Percentiles rank a stretch among this genome's conserved stretches.
phyloP scores from a whole-genome alignment of 30 jellyfish, hydroid and myxozoan species.

The Mastigias papua region DNA sequence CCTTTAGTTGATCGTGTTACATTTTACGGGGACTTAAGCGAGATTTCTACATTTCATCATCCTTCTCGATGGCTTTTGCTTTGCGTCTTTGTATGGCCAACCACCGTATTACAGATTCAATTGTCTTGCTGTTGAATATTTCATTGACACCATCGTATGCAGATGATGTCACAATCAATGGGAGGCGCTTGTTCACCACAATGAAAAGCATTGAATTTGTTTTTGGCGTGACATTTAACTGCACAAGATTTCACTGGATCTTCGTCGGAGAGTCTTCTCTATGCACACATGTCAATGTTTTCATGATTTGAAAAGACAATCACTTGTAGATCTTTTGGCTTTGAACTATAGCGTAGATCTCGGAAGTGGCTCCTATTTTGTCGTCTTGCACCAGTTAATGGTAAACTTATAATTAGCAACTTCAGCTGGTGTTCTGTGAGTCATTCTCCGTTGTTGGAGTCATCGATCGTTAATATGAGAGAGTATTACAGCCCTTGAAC shows the following conservation, averaged over 20 bases:
- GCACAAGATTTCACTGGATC: slow-evolving; percentile 21
- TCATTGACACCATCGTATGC: not conserved
- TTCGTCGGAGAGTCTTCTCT: not conserved
- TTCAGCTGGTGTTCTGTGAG: too few species aligned
- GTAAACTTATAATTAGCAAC: too few species aligned
- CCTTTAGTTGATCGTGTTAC: too few species aligned
- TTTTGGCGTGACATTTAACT: not conserved
- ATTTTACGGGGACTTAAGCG: too few species aligned
- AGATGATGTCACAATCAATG: not conserved
- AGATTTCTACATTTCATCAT: not conserved
- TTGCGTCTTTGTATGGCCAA: slow-evolving; percentile 6
- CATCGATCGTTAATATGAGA: too few species aligned
- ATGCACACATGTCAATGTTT: not conserved
- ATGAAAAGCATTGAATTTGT: slow-evolving; percentile 10
- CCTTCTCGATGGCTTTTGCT: slow-evolving; percentile 4
- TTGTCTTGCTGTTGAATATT: slow-evolving; percentile 22
- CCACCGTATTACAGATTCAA: slow-evolving; percentile 4
- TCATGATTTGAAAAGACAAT: not conserved
- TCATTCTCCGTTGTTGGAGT: too few species aligned
- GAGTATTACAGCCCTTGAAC: too few species aligned
- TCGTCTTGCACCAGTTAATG: too few species aligned
- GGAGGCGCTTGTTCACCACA: slow-evolving; percentile 40
- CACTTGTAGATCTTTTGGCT: not conserved
- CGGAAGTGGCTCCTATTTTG: too few species aligned
- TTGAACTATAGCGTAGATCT: not conserved